phyloP scores from a whole-genome alignment of 2,888 invertebrate species.

The Agriopis marginaria region DNA sequence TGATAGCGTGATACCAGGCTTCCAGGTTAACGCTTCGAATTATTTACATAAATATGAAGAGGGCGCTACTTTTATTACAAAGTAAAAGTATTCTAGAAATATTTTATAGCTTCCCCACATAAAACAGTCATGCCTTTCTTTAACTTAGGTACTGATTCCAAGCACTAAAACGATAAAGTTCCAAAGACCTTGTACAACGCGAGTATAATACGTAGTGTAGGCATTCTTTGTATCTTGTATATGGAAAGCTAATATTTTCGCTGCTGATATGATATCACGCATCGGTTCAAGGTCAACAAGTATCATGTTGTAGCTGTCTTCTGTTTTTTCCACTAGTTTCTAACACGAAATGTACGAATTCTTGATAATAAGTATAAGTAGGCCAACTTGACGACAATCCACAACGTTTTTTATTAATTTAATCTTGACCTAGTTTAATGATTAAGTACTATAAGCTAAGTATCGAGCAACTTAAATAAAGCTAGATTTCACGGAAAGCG shows the following conservation, averaged over 20 bases:
- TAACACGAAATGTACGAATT: slow-evolving; percentile 25
- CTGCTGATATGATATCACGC: slow-evolving; percentile 56
- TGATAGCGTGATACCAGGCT: background rate
- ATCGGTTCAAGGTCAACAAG: slow-evolving; percentile 55
- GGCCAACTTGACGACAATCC: slow-evolving; percentile 14
- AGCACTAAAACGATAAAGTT: slow-evolving; percentile 43
- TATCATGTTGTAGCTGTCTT: slow-evolving; percentile 36
- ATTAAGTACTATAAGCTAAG: slow-evolving; percentile 10
- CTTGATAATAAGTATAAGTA: slow-evolving; percentile 14
- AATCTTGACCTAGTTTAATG: slow-evolving; percentile 26
- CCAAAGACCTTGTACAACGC: slow-evolving; percentile 47
- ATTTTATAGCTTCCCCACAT: slow-evolving; percentile 8
- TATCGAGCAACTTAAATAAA: background rate
- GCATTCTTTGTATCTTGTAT: slow-evolving; percentile 47
- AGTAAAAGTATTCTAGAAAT: background rate
- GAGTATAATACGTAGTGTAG: slow-evolving; percentile 35
- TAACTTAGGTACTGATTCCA: slow-evolving; percentile 20
- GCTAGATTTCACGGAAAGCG: background rate
- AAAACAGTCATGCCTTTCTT: slow-evolving; percentile 3
- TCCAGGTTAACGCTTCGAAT: background rate
- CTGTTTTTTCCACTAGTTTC: slow-evolving; percentile 20
- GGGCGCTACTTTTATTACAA: background rate
- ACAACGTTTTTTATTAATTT: slow-evolving; percentile 19
- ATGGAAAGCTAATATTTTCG: slow-evolving; percentile 48
- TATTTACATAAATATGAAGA: background rate